Evolutionary conservation across 2,797 vertebrate genomes (phyloP), one percentile per base, ranked within the genome.

Genomic region (Aselliscus stoliczkanus): DNA sequence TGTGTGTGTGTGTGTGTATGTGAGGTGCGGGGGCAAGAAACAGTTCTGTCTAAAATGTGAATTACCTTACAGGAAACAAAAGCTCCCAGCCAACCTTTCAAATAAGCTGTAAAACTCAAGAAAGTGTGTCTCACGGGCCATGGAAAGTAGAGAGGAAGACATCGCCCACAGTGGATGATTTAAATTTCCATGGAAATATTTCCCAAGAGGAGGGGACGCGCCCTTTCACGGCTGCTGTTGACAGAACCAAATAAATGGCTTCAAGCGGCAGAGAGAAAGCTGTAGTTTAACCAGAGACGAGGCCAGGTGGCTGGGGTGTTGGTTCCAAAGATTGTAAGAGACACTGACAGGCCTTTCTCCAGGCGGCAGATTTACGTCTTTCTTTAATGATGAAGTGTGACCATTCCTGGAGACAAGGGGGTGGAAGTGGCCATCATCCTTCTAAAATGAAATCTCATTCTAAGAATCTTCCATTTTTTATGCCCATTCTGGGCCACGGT

Each of bases 321-420:
- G 7, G 18, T 11, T 5, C 23, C 14, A 0, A 4, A n/a, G 14
- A 5, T 8, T 0, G 39, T 31, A 4, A 2, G n/a, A 18, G 39
- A 34, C 1, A 2, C 27, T 13, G 52, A 17, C 27, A 3, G 11
- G 37, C 18, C n/a, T 27, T 20, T 2, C 34, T 4, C 27, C n/a
- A 0, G 50, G 47, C 9, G 0, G 31, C 0, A 1, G 47, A 50
- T 50, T 50, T 50, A 20, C 34, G 10, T 7, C 27, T n/a, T 37
- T 37, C 81, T 18, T 18, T 34, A 0, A 5, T 0, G 3, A 44
- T 13, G 14, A 17, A 34, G 23, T 20, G 1, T 0, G 2, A 4
- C 2, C 5, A 0, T 11, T 25, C 44, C 58, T 37, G 21, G 37
- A 60, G 52, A 58, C 54, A 21, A 39, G 47, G 2, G 17, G 50